Evolutionary conservation across 2,797 vertebrate species (phyloP).

Genomic region (Dryobates pubescens): DNA sequence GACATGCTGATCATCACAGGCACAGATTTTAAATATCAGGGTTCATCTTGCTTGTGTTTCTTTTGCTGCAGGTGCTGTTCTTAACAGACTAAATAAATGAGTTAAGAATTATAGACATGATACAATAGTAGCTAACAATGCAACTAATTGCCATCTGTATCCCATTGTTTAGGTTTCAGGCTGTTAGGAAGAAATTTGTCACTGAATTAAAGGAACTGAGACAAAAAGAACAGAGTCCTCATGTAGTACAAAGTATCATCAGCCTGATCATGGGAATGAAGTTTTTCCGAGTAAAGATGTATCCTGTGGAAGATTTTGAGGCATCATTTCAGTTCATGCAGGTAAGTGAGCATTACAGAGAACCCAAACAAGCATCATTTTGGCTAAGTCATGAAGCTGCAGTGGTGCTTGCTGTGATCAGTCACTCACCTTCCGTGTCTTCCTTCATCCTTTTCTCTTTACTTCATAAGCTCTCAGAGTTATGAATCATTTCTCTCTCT

Average conservation of each 20-base stretch:
- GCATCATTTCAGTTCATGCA: constrained; percentile 99
- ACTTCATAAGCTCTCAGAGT: background rate
- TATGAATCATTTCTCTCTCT: background rate
- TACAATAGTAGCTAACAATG: background rate
- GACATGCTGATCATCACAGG: background rate
- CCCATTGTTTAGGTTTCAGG: constrained; percentile 88
- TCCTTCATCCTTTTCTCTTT: background rate
- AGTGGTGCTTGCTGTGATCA: background rate
- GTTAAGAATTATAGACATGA: background rate
- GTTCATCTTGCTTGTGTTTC: background rate
- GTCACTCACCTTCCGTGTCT: background rate
- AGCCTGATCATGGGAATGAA: constrained; percentile 99
- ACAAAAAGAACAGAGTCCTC: constrained; percentile 96
- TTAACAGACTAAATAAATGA: background rate
- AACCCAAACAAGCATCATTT: background rate
- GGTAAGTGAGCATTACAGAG: constrained; percentile 74
- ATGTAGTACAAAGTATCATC: constrained; percentile 97
- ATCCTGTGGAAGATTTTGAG: constrained; percentile 98
- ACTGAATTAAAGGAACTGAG: constrained; percentile 96
- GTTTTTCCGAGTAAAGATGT: constrained; percentile 99
- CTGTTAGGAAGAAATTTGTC: constrained; percentile 98
- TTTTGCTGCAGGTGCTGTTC: background rate
- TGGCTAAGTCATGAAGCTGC: background rate
- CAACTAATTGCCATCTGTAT: background rate
- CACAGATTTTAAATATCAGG: background rate